A percentile compares a stretch with the other conserved stretches of the same genome.
Conservation (phyloP, 2,888 invertebrate species). For the Drosophila birchii region DNA sequence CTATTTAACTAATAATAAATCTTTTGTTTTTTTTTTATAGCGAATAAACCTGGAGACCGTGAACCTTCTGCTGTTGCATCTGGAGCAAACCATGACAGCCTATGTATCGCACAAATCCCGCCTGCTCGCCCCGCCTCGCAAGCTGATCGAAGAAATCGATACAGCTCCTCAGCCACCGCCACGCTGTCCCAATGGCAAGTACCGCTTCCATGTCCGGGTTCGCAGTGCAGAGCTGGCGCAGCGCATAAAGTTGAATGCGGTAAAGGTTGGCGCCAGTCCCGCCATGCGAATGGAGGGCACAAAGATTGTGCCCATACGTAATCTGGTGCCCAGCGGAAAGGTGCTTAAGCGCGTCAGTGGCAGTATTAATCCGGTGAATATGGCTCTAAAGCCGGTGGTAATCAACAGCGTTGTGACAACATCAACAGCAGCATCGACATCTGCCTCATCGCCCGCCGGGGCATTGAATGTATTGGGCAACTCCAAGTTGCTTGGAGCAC, state of each 20-base stretch:
- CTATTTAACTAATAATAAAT: not conserved
- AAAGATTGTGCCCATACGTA: slow-evolving; percentile 82
- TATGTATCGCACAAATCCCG: slow-evolving; percentile 93
- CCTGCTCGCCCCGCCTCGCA: slow-evolving; percentile 89
- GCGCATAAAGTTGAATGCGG: slow-evolving; percentile 75
- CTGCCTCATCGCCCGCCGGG: slow-evolving; percentile 25
- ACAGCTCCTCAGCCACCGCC: slow-evolving; percentile 87
- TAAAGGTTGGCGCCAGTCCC: slow-evolving; percentile 85
- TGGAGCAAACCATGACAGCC: slow-evolving; percentile 90
- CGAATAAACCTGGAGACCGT: slow-evolving; percentile 88
- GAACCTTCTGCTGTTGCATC: slow-evolving; percentile 88
- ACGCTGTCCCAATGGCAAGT: slow-evolving; percentile 88
- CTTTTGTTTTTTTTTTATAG: slow-evolving; percentile 81
- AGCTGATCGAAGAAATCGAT: slow-evolving; percentile 90
- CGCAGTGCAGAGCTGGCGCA: slow-evolving; percentile 84
- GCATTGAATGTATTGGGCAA: slow-evolving; percentile 55
- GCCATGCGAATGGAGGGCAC: slow-evolving; percentile 84
- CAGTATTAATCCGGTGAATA: slow-evolving; percentile 78
- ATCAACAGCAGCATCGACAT: slow-evolving; percentile 10
- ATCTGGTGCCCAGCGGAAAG: slow-evolving; percentile 65
- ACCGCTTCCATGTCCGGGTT: slow-evolving; percentile 87
- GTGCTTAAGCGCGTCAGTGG: slow-evolving; percentile 73
- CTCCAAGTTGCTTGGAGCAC: slow-evolving; percentile 57
- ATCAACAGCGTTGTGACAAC: slow-evolving; percentile 60
- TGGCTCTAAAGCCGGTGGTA: slow-evolving; percentile 67